These are phyloP conservation scores for Hesperia comma DNA, from an alignment of 2,888 invertebrate genomes.

Conservation along the genomic window DNA sequence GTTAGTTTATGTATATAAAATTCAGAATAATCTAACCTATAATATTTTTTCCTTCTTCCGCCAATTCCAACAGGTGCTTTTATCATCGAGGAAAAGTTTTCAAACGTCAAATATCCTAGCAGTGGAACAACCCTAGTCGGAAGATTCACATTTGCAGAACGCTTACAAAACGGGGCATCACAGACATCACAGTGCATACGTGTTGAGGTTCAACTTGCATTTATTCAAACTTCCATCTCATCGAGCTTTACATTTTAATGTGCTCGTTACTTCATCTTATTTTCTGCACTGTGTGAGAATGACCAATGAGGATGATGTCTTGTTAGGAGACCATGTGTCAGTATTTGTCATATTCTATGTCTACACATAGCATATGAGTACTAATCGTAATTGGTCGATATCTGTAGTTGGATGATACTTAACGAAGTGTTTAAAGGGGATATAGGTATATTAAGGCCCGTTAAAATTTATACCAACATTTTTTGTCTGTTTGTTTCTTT, in stretches of 20 bases:
- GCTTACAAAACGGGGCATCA: conserved; percentile 29
- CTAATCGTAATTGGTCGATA: no score
- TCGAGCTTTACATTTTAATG: conserved; percentile 47
- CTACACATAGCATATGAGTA: no score
- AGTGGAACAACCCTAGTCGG: conserved; percentile 12
- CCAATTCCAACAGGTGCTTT: no score
- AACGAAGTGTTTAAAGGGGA: no score
- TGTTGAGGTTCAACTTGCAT: conserved; percentile 42
- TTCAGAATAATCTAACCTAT: no score
- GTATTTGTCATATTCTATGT: no score
- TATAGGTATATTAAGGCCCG: no score
- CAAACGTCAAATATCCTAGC: background rate
- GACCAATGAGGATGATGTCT: background rate
- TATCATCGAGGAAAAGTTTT: background rate
- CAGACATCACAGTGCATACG: conserved; percentile 40
- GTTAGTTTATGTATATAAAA: no score
- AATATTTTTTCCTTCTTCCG: background rate
- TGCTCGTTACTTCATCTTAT: conserved; percentile 18
- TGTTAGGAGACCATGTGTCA: background rate
- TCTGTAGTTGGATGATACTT: no score
- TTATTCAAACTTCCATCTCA: conserved; percentile 39
- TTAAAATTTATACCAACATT: no score
- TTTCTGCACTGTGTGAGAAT: conserved; percentile 4
- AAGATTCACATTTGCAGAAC: conserved; percentile 37
- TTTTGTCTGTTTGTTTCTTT: no score